Conservation (phyloP, 1,140 invertebrate genomes). For the Lithobius niger region DNA sequence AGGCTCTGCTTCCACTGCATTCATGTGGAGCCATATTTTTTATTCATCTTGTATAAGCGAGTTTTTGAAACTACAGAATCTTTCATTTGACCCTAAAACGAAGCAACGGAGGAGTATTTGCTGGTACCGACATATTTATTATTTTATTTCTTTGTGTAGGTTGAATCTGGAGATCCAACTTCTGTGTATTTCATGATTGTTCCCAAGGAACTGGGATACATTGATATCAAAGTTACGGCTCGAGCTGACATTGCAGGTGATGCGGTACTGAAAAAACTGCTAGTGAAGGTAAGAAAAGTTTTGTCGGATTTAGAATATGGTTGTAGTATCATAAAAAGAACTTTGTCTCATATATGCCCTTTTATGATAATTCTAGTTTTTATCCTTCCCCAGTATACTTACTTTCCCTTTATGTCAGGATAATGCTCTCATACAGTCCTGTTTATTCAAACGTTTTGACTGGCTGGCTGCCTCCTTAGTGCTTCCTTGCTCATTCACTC, state of each 20-base stretch:
- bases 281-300: constrained; percentile 46
- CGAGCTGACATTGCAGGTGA: constrained; percentile 46
- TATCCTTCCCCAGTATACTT: too few relatives aligned
- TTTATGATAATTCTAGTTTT: background rate
- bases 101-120: background rate
- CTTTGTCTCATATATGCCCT: background rate
- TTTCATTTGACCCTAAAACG: background rate
- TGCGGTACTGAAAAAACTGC: constrained; percentile 49
- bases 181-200: constrained; percentile 70
- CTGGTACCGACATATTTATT: background rate
- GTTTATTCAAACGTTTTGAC: too few relatives aligned
- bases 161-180: constrained; percentile 49
- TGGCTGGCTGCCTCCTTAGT: too few relatives aligned
- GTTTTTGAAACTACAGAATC: too few relatives aligned
- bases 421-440: too few relatives aligned
- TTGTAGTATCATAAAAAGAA: background rate
- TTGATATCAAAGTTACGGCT: constrained; percentile 60
- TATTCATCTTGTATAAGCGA: too few relatives aligned
- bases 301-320: background rate
- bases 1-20: too few relatives aligned
- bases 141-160: constrained; percentile 16
- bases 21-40: too few relatives aligned
- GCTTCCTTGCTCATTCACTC: too few relatives aligned
- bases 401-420: too few relatives aligned
- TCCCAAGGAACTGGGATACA: constrained; percentile 53